These are phyloP conservation scores for Syngnathoides biaculeatus DNA, from an alignment of 2,113 vertebrate genomes.

Conservation along the genomic window DNA sequence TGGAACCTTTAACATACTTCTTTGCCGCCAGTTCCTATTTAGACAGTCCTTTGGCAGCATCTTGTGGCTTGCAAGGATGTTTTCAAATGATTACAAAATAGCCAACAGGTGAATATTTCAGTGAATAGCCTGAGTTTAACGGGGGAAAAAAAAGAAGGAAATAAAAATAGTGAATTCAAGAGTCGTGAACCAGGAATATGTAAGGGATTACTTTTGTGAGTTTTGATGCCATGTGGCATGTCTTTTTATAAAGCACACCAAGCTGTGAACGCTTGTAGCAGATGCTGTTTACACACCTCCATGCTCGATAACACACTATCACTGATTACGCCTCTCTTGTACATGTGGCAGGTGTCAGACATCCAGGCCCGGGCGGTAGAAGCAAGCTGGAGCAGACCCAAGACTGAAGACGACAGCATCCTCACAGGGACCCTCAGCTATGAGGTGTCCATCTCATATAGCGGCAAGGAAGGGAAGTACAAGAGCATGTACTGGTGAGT, in stretches of 20 bases:
- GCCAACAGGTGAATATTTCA: no score
- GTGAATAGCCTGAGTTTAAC: no score
- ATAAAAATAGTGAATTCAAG: no score
- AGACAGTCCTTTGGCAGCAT: no score
- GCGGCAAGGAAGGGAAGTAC: conserved; percentile 88
- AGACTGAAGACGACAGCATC: conserved; percentile 51
- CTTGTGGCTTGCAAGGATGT: no score
- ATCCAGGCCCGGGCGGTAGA: conserved; percentile 80
- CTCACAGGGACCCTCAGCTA: conserved; percentile 76
- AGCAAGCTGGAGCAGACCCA: conserved; percentile 82
- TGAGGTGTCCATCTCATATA: conserved; percentile 82
- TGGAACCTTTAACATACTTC: no score
- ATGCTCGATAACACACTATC: not conserved
- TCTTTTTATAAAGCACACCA: not conserved
- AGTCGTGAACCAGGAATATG: no score
- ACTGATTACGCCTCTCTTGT: not conserved
- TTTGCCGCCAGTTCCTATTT: no score
- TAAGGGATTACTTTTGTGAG: no score
- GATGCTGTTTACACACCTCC: not conserved
- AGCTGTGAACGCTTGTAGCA: not conserved
- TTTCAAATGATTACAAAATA: no score
- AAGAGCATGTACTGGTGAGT: conserved; percentile 81
- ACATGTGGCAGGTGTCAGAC: conserved; percentile 78
- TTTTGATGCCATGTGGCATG: not conserved
- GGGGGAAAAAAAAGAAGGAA: no score